Percentiles rank a stretch among this genome's conserved stretches.
Evolutionary conservation across 2,888 invertebrate genomes (phyloP).

Genomic region (Leptura quadrifasciata): DNA sequence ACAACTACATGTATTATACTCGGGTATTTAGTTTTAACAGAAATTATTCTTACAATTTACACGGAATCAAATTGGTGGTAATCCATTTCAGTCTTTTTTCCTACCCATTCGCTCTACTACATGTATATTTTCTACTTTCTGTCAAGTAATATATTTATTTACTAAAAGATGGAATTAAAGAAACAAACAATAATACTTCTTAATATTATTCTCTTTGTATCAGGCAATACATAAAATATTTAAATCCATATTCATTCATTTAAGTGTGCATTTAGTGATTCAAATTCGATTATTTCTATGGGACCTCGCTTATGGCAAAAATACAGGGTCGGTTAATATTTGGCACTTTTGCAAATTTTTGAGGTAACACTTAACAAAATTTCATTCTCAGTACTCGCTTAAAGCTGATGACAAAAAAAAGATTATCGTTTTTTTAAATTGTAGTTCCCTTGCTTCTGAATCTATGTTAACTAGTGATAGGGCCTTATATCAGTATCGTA

Average conservation of each 20-base stretch:
- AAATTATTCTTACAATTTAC: conserved; percentile 4
- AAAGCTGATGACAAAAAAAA: too few species aligned
- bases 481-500: background rate
- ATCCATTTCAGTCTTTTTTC: conserved; percentile 44
- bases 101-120: conserved; percentile 24
- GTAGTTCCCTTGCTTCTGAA: too few species aligned
- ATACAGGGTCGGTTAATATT: too few species aligned
- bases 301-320: too few species aligned
- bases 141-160: conserved; percentile 31
- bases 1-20: background rate
- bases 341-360: too few species aligned
- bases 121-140: conserved; percentile 27
- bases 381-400: too few species aligned
- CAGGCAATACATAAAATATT: background rate
- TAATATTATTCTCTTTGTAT: conserved; percentile 29
- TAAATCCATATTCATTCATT: too few species aligned
- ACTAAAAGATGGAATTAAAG: background rate
- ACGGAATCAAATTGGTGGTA: conserved; percentile 37
- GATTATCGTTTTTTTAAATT: too few species aligned
- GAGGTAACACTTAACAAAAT: too few species aligned
- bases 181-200: background rate
- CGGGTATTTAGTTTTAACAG: background rate
- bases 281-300: too few species aligned
- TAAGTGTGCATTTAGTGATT: too few species aligned
- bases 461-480: background rate